Percentiles rank a stretch among this genome's conserved stretches.
Evolutionary conservation across 2,113 vertebrate genomes (phyloP).

Genomic region (Manacus vitellinus): DNA sequence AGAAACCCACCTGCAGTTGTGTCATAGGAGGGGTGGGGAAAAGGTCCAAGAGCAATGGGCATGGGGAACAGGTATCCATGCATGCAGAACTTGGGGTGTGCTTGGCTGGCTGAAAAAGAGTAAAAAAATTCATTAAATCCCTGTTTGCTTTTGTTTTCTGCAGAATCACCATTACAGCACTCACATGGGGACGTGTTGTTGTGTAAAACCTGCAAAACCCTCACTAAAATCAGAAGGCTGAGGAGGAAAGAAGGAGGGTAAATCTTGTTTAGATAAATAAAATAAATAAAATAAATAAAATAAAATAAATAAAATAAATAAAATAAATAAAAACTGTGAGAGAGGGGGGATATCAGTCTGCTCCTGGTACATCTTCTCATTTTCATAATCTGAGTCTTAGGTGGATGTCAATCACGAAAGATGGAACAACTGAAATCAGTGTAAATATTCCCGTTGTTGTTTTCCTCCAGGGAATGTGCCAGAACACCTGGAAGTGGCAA

Average conservation of each 20-base stretch:
- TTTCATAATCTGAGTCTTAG: background rate
- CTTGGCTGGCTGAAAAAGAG: slow-evolving; percentile 80
- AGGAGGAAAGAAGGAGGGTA: background rate
- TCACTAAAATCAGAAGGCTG: background rate
- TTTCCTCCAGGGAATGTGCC: background rate
- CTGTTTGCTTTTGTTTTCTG: background rate
- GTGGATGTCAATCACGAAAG: background rate
- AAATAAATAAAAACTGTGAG: background rate
- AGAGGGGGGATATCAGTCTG: background rate
- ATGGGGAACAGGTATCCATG: slow-evolving; percentile 89
- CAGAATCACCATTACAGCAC: background rate
- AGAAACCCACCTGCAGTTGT: slow-evolving; percentile 80
- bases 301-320: background rate
- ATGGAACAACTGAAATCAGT: background rate
- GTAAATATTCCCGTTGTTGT: background rate
- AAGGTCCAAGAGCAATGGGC: slow-evolving; percentile 80
- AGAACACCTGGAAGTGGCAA: background rate
- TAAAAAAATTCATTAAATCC: background rate
- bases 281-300: background rate
- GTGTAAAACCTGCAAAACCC: background rate
- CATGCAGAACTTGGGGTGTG: slow-evolving; percentile 82
- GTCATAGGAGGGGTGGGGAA: slow-evolving; percentile 85
- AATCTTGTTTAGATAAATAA: background rate
- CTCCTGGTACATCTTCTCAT: background rate
- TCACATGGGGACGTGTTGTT: background rate